These are phyloP conservation scores for Cephus runcator DNA, from an alignment of 2,888 invertebrate genomes.

Conservation along the genomic window DNA sequence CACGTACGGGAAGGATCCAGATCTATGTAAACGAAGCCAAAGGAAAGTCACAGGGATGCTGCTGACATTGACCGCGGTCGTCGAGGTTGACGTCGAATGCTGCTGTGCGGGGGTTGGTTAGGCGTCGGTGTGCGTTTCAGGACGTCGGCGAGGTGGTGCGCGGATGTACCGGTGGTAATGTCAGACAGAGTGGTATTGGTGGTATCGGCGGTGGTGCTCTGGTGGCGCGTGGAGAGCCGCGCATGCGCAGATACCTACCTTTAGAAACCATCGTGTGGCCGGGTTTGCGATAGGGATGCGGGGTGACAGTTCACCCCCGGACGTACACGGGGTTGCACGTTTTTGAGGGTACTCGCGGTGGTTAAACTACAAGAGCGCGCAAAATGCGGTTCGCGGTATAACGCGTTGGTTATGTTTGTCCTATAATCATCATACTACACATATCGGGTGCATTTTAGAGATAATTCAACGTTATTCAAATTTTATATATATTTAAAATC, in stretches of 20 bases:
- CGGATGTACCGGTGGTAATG: background rate
- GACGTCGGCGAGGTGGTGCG: no score
- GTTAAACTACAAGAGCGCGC: no score
- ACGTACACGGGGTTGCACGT: constrained; percentile 48
- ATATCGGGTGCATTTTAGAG: no score
- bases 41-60: constrained; percentile 32
- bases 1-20: no score
- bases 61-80: constrained; percentile 56
- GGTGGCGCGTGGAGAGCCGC: constrained; percentile 13
- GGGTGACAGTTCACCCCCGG: constrained; percentile 56
- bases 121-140: background rate
- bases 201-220: background rate
- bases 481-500: no score
- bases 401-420: no score
- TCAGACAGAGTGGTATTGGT: constrained; percentile 12
- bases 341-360: no score
- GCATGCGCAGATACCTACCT: constrained; percentile 14
- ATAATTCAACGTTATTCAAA: no score
- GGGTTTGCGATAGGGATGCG: constrained; percentile 43
- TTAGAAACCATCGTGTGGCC: constrained; percentile 21
- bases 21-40: no score
- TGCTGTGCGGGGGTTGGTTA: constrained; percentile 4
- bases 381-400: no score
- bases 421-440: no score
- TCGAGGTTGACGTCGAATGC: constrained; percentile 34